Conservation (phyloP, 2,888 invertebrate genomes). For the Scrobipalpa atriplicella region DNA sequence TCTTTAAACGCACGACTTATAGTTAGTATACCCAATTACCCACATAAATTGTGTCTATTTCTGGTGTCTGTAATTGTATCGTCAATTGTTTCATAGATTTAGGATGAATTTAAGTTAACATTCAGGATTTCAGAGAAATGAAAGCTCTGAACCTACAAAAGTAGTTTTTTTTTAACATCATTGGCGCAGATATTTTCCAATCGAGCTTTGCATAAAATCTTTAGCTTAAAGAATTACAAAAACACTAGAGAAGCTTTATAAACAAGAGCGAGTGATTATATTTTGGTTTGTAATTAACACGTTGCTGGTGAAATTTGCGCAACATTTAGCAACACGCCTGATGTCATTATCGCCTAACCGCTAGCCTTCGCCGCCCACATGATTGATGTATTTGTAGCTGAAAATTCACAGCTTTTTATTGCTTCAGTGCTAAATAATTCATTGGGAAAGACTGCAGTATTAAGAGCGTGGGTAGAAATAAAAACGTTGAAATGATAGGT, state of each 20-base stretch:
- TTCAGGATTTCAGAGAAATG: too few species aligned
- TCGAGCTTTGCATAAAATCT: too few species aligned
- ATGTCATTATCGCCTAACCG: slow-evolving; percentile 1
- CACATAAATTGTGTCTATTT: too few species aligned
- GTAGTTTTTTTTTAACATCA: too few species aligned
- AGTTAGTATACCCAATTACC: too few species aligned
- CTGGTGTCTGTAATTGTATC: too few species aligned
- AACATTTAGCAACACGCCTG: slow-evolving; percentile 14
- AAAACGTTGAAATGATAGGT: not conserved
- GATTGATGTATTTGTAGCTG: slow-evolving; percentile 13
- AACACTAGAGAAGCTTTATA: not conserved
- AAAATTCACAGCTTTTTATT: slow-evolving; percentile 5
- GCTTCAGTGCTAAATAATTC: slow-evolving; percentile 9
- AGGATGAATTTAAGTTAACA: too few species aligned
- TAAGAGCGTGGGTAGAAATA: not conserved
- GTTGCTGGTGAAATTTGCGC: not conserved
- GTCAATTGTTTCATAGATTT: too few species aligned
- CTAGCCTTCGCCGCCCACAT: slow-evolving; percentile 11
- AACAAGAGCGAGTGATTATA: not conserved
- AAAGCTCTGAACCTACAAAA: too few species aligned
- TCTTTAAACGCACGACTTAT: too few species aligned
- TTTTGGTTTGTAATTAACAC: slow-evolving; percentile 12
- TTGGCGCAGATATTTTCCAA: too few species aligned
- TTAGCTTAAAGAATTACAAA: too few species aligned
- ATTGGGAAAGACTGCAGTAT: not conserved